These are phyloP conservation scores for Antheraea yamamai DNA, from an alignment of 2,888 invertebrate genomes.

Conservation along the genomic window DNA sequence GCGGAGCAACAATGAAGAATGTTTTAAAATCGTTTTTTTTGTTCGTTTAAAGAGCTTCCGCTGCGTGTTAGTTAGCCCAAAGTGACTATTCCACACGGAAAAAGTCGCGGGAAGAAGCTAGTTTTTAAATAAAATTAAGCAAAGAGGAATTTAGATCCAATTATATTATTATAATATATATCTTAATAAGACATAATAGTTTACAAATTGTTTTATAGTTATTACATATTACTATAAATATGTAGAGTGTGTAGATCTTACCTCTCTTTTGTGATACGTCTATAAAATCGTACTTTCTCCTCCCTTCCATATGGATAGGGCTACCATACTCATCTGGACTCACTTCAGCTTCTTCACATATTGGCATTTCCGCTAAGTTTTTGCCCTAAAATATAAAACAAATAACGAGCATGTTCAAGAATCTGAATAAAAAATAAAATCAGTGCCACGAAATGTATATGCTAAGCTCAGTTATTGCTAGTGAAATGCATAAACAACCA, in stretches of 20 bases:
- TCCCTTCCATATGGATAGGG: conserved; percentile 69
- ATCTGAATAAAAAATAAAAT: conserved; percentile 14
- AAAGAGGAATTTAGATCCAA: neutral
- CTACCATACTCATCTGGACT: conserved; percentile 83
- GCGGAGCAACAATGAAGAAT: too few species aligned
- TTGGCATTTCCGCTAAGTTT: conserved; percentile 84
- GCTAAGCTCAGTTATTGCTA: conserved; percentile 32
- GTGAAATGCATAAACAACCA: neutral
- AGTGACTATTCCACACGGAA: too few species aligned
- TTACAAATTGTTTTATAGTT: neutral
- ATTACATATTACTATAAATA: neutral
- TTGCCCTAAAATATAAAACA: conserved; percentile 64
- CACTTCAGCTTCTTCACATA: conserved; percentile 84
- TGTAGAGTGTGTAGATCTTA: conserved; percentile 33
- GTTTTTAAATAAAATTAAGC: neutral
- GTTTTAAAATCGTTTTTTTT: too few species aligned
- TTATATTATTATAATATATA: neutral
- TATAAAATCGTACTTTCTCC: conserved; percentile 73
- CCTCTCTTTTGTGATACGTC: conserved; percentile 84
- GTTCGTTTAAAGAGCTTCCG: too few species aligned
- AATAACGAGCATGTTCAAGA: conserved; percentile 12
- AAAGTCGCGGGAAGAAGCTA: too few species aligned
- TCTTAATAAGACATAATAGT: neutral
- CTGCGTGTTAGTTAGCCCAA: too few species aligned
- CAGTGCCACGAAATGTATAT: conserved; percentile 30